Percentiles rank a stretch among this genome's conserved stretches.
Evolutionary conservation across 2,797 vertebrate genomes (phyloP).

Genomic region (Cephalopachus bancanus): DNA sequence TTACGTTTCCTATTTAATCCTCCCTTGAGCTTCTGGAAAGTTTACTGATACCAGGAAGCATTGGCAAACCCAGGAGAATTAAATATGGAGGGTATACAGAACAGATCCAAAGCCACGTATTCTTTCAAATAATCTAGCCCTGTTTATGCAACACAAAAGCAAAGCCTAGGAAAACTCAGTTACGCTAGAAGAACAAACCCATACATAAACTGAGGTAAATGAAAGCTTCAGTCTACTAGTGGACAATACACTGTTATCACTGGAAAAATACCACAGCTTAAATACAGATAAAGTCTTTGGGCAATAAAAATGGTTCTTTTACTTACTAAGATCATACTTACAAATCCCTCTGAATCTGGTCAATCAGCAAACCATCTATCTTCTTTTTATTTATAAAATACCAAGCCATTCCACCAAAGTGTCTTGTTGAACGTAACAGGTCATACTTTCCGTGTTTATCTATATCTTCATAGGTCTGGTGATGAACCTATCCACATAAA

Average conservation of each 20-base stretch:
- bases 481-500: conserved; percentile 90
- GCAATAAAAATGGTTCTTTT: conserved; percentile 25
- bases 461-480: conserved; percentile 93
- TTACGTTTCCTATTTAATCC: conserved; percentile 27
- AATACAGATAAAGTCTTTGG: background rate
- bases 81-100: background rate
- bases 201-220: background rate
- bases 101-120: background rate
- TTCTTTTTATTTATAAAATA: conserved; percentile 91
- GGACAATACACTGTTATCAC: background rate
- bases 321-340: conserved; percentile 88
- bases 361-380: conserved; percentile 94
- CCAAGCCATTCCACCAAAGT: conserved; percentile 97
- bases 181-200: background rate
- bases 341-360: conserved; percentile 96
- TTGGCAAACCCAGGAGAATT: background rate
- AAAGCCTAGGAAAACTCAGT: conserved; percentile 16
- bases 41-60: background rate
- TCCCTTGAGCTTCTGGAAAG: background rate
- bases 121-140: conserved; percentile 19
- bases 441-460: conserved; percentile 93
- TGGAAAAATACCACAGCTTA: conserved; percentile 40
- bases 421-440: conserved; percentile 94
- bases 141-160: conserved; percentile 22
- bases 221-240: background rate